These are phyloP conservation scores for Subacronicta megacephala DNA, from an alignment of 2,888 invertebrate species.

Conservation along the genomic window DNA sequence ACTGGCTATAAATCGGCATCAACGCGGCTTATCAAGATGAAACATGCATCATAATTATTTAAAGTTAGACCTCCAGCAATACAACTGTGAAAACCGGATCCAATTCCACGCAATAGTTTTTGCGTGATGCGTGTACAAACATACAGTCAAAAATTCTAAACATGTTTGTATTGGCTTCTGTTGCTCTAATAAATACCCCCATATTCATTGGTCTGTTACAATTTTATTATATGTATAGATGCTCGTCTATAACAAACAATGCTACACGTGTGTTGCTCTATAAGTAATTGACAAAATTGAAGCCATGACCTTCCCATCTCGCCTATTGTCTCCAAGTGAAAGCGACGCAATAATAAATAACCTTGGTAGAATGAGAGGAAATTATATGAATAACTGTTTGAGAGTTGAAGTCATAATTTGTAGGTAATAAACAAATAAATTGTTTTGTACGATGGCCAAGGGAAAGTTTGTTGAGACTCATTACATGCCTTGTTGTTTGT, in stretches of 20 bases:
- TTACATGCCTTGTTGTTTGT: neutral
- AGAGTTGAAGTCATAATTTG: neutral
- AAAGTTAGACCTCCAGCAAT: no score
- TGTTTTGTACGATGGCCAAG: neutral
- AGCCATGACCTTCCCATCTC: conserved; percentile 35
- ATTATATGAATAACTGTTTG: conserved; percentile 10
- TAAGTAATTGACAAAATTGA: conserved; percentile 8
- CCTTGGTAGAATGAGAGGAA: conserved; percentile 29
- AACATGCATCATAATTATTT: no score
- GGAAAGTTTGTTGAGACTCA: neutral
- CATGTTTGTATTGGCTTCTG: no score
- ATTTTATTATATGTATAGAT: no score
- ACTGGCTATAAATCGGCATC: no score
- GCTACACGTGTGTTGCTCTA: neutral
- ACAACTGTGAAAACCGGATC: no score
- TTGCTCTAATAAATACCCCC: no score
- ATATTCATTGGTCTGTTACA: no score
- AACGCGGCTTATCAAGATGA: no score
- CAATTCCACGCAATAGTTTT: no score
- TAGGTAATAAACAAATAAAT: neutral
- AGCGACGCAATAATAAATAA: conserved; percentile 39
- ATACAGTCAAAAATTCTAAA: no score
- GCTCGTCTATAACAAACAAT: neutral
- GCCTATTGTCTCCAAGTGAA: conserved; percentile 40
- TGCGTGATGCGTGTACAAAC: no score